Base-by-base conservation (phyloP, 1,140 invertebrate species). In the Bombus superbus region DNA sequence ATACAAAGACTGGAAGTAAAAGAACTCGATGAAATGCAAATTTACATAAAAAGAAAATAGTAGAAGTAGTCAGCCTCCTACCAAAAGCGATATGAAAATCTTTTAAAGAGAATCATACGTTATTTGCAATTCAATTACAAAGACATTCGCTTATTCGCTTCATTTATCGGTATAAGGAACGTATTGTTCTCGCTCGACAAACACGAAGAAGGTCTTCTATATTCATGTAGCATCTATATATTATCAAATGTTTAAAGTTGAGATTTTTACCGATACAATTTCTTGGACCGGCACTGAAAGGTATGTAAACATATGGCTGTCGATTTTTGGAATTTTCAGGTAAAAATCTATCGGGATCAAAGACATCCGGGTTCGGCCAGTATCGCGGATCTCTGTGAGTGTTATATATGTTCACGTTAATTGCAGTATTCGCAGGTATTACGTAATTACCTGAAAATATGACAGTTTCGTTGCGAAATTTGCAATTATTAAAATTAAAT, bases 301-400 rank as follows among this genome's bases (percentile, higher is more conserved):
- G 97, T 62, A 97, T 90, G 88, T 96, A 97, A 28, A 95, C 88
- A 73, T 94, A 96, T 3, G 93, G 95, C 85, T 94, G 95, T n/a
- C 96, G 92, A 47, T 88, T 87, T 0, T 89, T 88, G 0, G 88
- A 78, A 85, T 96, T 96, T 83, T 97, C 96, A 0, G 96, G 95
- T 10, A 95, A 92, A 91, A 97, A 97, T 86, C 97, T 92, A 68
- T 97, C 97, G 0, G 97, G 97, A 92, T 97, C 95, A 85, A 97
- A 97, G 11, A 91, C 89, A 3, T 97, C 64, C 8, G 89, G 89
- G 22, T 89, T 82, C 1, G 87, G 80, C 87, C 87, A 90, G 13
- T 40, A 85, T 1, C 42, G 40, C 22, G 87, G 77, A 66, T 88
- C 69, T 18, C 75, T 59, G n/a, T 90, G 89, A 28, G 28, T 2